Percentiles rank a stretch among this genome's conserved stretches.
These are phyloP conservation scores for Thunnus albacares DNA, from an alignment of 2,797 vertebrate species.

Conservation along the genomic window DNA sequence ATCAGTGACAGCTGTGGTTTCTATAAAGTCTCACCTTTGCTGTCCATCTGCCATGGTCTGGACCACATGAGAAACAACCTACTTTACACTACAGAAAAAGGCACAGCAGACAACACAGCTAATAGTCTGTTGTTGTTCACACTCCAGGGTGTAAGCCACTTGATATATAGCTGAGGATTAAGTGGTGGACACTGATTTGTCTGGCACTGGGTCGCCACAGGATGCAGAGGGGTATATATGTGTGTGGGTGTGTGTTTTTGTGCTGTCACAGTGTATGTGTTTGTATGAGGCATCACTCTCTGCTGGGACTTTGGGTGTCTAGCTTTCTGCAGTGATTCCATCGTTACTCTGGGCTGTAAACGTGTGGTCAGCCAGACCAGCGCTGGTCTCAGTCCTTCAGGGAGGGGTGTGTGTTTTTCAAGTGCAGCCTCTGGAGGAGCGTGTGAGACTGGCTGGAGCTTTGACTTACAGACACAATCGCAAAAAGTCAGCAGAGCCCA, in stretches of 20 bases:
- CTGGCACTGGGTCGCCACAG: conserved; percentile 24
- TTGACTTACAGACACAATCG: conserved; percentile 16
- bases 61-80: not conserved
- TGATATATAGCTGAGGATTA: conserved; percentile 21
- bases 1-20: conserved; percentile 33
- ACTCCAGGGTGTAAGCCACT: conserved; percentile 11
- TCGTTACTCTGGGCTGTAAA: conserved; percentile 39
- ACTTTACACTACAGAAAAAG: not conserved
- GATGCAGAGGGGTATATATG: conserved; percentile 31
- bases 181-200: conserved; percentile 17
- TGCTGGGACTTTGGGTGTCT: conserved; percentile 6
- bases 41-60: conserved; percentile 13
- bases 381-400: conserved; percentile 34
- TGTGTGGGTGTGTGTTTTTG: not conserved
- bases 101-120: conserved; percentile 11
- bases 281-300: not conserved
- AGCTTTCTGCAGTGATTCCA: conserved; percentile 18
- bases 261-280: conserved; percentile 1
- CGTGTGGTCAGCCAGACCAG: conserved; percentile 33
- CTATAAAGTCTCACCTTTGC: conserved; percentile 35
- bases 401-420: conserved; percentile 46
- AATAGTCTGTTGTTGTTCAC: conserved; percentile 25
- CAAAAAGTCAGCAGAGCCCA: conserved; percentile 34
- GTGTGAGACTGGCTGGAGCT: conserved; percentile 31
- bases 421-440: conserved; percentile 32